phyloP scores from a whole-genome alignment of 2,888 invertebrate species.

The Anaspis maculata region DNA sequence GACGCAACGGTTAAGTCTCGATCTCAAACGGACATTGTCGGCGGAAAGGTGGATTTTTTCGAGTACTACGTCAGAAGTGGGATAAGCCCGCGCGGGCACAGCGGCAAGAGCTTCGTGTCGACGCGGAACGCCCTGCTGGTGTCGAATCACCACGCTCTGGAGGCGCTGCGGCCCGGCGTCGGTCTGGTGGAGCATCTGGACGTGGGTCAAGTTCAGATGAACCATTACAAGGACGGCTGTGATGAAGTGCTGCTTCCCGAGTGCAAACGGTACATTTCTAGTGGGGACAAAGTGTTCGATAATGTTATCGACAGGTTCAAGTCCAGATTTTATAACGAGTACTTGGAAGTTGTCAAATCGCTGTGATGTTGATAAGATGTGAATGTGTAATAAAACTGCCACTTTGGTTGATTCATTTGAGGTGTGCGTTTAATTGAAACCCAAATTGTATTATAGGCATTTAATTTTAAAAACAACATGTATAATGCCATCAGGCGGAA shows the following conservation, averaged over 20 bases:
- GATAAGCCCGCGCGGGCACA: conserved; percentile 54
- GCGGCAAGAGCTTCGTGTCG: conserved; percentile 64
- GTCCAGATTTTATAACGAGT: conserved; percentile 19
- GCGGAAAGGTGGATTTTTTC: conserved; percentile 22
- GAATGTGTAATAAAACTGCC: too few relatives aligned
- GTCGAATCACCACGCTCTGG: conserved; percentile 67
- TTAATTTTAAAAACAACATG: too few relatives aligned
- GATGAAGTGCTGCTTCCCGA: conserved; percentile 30
- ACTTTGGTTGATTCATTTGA: too few relatives aligned
- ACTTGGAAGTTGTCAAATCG: too few relatives aligned
- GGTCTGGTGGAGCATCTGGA: conserved; percentile 52
- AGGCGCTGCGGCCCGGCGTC: conserved; percentile 48
- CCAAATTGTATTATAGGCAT: too few relatives aligned
- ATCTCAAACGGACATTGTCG: too few relatives aligned
- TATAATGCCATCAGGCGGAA: too few relatives aligned
- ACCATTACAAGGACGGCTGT: conserved; percentile 54
- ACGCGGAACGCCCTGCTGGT: conserved; percentile 58
- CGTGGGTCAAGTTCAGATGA: conserved; percentile 52
- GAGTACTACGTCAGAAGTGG: conserved; percentile 20
- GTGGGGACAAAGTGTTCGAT: conserved; percentile 28
- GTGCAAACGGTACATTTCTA: conserved; percentile 33
- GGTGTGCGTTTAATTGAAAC: too few relatives aligned
- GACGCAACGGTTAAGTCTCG: too few relatives aligned
- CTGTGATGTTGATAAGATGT: too few relatives aligned
- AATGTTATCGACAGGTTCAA: conserved; percentile 28